phyloP scores from a whole-genome alignment of 1,140 invertebrate species.

The Lanistes nyassanus region DNA sequence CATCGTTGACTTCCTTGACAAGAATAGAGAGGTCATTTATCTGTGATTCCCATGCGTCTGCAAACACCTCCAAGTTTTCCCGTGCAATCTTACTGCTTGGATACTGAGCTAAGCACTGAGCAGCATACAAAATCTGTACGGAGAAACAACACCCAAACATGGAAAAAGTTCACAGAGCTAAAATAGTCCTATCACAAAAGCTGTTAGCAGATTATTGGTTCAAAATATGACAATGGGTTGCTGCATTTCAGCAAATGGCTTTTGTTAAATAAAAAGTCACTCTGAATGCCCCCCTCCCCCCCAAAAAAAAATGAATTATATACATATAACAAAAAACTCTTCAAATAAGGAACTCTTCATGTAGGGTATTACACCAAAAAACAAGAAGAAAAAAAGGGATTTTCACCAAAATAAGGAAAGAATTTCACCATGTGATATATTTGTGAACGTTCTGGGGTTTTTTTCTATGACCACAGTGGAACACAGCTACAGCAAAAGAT shows the following conservation, averaged over 20 bases:
- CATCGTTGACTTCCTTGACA: conserved; percentile 84
- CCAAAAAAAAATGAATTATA: background rate
- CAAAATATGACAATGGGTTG: no score
- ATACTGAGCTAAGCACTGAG: conserved; percentile 89
- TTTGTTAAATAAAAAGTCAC: background rate
- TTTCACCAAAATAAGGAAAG: background rate
- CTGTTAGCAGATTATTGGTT: background rate
- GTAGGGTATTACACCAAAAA: no score
- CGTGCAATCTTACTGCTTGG: conserved; percentile 94
- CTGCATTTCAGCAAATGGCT: no score
- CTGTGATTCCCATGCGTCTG: conserved; percentile 96
- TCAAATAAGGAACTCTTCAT: no score
- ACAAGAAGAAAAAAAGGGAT: background rate
- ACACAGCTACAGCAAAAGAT: background rate
- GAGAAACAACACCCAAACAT: conserved; percentile 10
- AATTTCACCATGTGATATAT: background rate
- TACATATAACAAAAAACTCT: no score
- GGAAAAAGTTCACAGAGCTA: background rate
- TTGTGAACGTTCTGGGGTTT: no score
- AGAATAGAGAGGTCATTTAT: conserved; percentile 86
- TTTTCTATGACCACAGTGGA: background rate
- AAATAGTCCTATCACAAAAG: background rate
- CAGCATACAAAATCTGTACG: conserved; percentile 89
- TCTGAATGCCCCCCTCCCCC: no score
- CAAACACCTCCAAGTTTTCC: conserved; percentile 97